phyloP scores from a whole-genome alignment of 1,140 invertebrate genomes.

The Cotesia vestalis region DNA sequence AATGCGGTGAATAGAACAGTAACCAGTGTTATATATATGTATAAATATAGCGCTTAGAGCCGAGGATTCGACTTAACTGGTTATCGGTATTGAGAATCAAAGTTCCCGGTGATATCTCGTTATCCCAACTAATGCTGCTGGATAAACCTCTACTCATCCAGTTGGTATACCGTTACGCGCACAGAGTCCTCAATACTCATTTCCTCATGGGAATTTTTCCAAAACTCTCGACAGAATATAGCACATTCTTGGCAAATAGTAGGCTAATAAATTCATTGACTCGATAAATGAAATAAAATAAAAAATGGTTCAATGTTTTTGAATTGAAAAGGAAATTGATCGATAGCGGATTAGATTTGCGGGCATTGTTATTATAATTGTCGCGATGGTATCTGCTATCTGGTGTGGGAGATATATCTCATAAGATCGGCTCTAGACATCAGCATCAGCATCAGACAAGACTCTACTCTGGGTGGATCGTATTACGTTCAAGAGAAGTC shows the following conservation, averaged over 20 bases:
- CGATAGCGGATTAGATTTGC: slow-evolving; percentile 4
- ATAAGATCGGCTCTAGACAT: too few relatives aligned
- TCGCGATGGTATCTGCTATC: slow-evolving; percentile 22
- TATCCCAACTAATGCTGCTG: slow-evolving; percentile 17
- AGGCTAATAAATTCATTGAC: slow-evolving; percentile 4
- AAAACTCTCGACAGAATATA: too few relatives aligned
- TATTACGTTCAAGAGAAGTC: slow-evolving; percentile 56
- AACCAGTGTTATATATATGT: too few relatives aligned
- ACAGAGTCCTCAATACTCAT: slow-evolving; percentile 17
- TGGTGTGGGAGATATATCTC: slow-evolving; percentile 1
- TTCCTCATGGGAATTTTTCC: slow-evolving; percentile 11
- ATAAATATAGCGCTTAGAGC: background rate
- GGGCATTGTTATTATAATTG: slow-evolving; percentile 33
- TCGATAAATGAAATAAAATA: background rate
- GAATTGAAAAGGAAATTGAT: slow-evolving; percentile 11
- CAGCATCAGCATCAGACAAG: background rate
- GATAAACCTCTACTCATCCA: slow-evolving; percentile 18
- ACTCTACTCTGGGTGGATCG: slow-evolving; percentile 34
- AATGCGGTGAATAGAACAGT: too few relatives aligned
- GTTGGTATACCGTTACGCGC: slow-evolving; percentile 25
- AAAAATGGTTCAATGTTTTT: background rate
- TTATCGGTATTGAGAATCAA: slow-evolving; percentile 24
- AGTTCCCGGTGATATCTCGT: slow-evolving; percentile 28
- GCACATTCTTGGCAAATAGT: too few relatives aligned
- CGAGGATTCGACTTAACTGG: too few relatives aligned